Evolutionary conservation across 2,888 invertebrate species (phyloP).

Genomic region (Epinotia demarniana): DNA sequence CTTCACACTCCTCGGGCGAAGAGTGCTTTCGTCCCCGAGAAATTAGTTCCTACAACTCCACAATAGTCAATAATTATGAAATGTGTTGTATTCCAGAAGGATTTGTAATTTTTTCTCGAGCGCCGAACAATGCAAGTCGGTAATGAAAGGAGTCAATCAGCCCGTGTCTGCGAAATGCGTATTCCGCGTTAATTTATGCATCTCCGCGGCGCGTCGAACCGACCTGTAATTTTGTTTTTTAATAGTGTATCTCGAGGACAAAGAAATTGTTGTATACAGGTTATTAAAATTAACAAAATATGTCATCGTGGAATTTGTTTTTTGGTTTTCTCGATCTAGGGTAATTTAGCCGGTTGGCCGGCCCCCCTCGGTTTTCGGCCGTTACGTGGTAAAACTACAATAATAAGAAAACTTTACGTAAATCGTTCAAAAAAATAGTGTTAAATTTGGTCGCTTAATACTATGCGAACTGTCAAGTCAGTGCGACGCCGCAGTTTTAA

Average conservation of each 20-base stretch:
- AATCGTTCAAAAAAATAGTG: too few species aligned
- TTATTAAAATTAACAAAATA: conserved; percentile 1
- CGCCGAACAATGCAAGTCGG: conserved; percentile 77
- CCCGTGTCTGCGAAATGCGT: conserved; percentile 76
- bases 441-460: too few species aligned
- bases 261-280: conserved; percentile 51
- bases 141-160: conserved; percentile 85
- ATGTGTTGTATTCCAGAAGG: conserved; percentile 81
- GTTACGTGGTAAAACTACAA: too few species aligned
- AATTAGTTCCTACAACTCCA: conserved; percentile 79
- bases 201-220: conserved; percentile 54
- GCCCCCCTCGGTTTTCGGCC: too few species aligned
- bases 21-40: conserved; percentile 67
- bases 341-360: too few species aligned
- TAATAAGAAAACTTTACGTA: too few species aligned
- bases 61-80: conserved; percentile 85
- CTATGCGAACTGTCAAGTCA: too few species aligned
- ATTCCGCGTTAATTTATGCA: conserved; percentile 75
- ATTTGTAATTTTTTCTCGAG: conserved; percentile 77
- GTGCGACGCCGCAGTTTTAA: too few species aligned
- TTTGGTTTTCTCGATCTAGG: background rate
- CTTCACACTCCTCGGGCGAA: conserved; percentile 63
- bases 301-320: background rate
- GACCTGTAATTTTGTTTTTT: conserved; percentile 56
- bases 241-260: conserved; percentile 64